Percentiles rank a stretch among this genome's conserved stretches.
Evolutionary conservation across 2,113 vertebrate genomes (phyloP).

Genomic region (Varanus salvator): DNA sequence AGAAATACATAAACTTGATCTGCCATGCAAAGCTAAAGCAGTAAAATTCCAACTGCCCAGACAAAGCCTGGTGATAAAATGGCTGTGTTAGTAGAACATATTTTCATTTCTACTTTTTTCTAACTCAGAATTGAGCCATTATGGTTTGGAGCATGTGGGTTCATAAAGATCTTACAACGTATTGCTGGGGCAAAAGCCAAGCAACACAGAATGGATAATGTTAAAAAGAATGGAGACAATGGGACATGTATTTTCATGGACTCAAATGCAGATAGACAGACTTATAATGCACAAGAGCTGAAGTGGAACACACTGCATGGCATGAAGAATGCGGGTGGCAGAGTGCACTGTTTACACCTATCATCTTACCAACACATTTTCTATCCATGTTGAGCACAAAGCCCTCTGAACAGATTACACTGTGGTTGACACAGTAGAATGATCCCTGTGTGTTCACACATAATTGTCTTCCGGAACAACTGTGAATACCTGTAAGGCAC

Average conservation of each 20-base stretch:
- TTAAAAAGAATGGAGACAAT: constrained; percentile 47
- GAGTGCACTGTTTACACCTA: constrained; percentile 39
- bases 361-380: constrained; percentile 79
- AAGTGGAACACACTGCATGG: constrained; percentile 31
- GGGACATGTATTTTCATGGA: constrained; percentile 39
- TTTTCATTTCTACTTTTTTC: not conserved
- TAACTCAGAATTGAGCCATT: constrained; percentile 7
- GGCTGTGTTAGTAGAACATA: not conserved
- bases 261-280: constrained; percentile 52
- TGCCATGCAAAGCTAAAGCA: not conserved
- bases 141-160: not conserved
- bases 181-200: constrained; percentile 41
- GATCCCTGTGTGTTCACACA: constrained; percentile 82
- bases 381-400: constrained; percentile 76
- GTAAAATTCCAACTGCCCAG: not conserved
- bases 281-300: constrained; percentile 58
- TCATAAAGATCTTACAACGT: not conserved
- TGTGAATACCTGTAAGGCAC: constrained; percentile 76
- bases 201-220: constrained; percentile 8
- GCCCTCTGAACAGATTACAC: constrained; percentile 78
- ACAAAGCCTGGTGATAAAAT: not conserved
- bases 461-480: constrained; percentile 74
- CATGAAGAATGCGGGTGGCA: constrained; percentile 49
- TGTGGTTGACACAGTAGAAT: constrained; percentile 80
- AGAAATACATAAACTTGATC: not conserved